phyloP scores from a whole-genome alignment of 2,888 invertebrate genomes.

The Megastigmus dorsalis region DNA sequence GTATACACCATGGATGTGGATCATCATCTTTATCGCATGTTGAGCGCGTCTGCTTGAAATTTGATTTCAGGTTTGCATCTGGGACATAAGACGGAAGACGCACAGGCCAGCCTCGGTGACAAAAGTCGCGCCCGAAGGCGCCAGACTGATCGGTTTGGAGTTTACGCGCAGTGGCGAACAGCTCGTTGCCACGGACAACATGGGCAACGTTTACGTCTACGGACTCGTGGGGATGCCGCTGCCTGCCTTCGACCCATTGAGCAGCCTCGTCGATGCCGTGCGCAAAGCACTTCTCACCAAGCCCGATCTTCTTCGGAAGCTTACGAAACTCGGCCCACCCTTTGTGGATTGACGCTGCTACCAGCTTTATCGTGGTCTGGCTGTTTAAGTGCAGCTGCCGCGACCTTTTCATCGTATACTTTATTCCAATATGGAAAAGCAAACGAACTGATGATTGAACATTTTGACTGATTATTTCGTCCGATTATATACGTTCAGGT shows the following conservation, averaged over 20 bases:
- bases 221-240: conserved; percentile 86
- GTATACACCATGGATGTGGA: no score
- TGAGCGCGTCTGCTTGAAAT: no score
- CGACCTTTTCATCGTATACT: no score
- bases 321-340: conserved; percentile 77
- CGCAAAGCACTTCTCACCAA: conserved; percentile 80
- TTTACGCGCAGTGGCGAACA: conserved; percentile 83
- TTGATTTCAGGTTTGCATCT: conserved; percentile 78
- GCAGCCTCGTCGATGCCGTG: conserved; percentile 80
- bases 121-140: conserved; percentile 72
- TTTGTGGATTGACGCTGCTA: no score
- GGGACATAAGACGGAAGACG: conserved; percentile 86
- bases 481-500: no score
- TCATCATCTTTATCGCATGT: no score
- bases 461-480: no score
- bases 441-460: no score
- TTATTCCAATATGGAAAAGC: no score
- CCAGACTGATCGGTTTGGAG: conserved; percentile 58
- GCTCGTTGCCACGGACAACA: conserved; percentile 81
- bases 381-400: no score
- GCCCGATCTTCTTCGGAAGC: conserved; percentile 78
- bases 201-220: conserved; percentile 81
- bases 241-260: conserved; percentile 81
- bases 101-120: conserved; percentile 81
- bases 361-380: no score